These are phyloP conservation scores for Microctenopoma lineatum DNA, from an alignment of 2,797 vertebrate genomes.

Conservation along the genomic window DNA sequence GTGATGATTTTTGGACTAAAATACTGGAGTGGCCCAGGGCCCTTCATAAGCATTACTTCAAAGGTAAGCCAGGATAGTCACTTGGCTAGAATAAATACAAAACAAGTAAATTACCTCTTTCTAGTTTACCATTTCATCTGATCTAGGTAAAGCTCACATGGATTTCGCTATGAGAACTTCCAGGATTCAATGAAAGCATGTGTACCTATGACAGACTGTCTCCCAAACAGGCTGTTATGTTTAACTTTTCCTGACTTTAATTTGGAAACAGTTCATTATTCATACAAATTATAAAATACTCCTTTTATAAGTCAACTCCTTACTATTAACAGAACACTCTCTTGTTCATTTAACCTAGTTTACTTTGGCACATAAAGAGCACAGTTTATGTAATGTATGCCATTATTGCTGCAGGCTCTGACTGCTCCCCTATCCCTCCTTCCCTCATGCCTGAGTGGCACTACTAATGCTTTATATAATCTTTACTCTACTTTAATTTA, in stretches of 20 bases:
- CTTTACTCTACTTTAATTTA: slow-evolving; percentile 17
- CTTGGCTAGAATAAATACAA: slow-evolving; percentile 16
- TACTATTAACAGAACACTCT: background rate
- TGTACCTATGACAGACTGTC: background rate
- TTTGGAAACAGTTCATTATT: slow-evolving; percentile 8
- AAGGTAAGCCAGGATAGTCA: slow-evolving; percentile 74
- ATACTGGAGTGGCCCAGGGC: slow-evolving; percentile 78
- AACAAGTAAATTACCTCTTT: slow-evolving; percentile 1
- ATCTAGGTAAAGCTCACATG: background rate
- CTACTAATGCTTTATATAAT: background rate
- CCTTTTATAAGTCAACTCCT: too few species aligned
- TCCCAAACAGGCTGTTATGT: background rate
- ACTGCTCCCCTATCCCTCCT: background rate
- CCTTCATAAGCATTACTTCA: slow-evolving; percentile 75
- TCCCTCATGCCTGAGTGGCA: background rate
- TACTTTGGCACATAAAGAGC: slow-evolving; percentile 22
- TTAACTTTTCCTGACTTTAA: background rate
- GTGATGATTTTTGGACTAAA: slow-evolving; percentile 78
- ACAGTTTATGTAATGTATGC: slow-evolving; percentile 27
- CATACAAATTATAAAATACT: background rate
- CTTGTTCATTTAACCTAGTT: background rate
- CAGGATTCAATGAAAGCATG: slow-evolving; percentile 16
- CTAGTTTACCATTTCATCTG: background rate
- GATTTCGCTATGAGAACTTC: slow-evolving; percentile 10
- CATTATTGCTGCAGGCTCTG: slow-evolving; percentile 23